Evolutionary conservation across 1,140 invertebrate genomes (phyloP).

Genomic region (Sesamia nonagrioides): DNA sequence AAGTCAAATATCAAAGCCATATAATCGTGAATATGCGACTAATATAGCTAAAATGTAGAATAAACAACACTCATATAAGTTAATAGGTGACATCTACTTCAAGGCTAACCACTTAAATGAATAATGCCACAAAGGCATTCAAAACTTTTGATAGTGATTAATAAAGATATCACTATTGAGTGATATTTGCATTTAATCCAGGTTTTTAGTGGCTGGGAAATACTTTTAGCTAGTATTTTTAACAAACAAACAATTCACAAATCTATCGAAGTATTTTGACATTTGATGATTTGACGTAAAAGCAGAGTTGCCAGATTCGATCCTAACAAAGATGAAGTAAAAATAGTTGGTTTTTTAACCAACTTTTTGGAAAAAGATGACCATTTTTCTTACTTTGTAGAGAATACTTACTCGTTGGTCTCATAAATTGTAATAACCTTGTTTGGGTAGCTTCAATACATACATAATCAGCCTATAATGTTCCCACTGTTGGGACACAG

Average conservation of each 20-base stretch:
- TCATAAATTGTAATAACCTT: no score
- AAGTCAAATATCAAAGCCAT: slow-evolving; percentile 86
- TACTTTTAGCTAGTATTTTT: slow-evolving; percentile 84
- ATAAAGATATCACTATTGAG: slow-evolving; percentile 59
- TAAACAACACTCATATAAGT: slow-evolving; percentile 85
- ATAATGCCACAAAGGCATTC: slow-evolving; percentile 70
- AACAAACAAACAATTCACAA: slow-evolving; percentile 84
- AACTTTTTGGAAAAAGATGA: background rate
- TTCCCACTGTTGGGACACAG: no score
- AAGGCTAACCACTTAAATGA: slow-evolving; percentile 85
- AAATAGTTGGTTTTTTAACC: background rate
- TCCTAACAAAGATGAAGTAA: background rate
- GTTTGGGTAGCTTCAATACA: no score
- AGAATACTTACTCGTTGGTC: no score
- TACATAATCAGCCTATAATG: no score
- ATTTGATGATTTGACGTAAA: slow-evolving; percentile 69
- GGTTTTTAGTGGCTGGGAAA: slow-evolving; percentile 68
- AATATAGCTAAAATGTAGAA: slow-evolving; percentile 86
- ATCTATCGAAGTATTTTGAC: slow-evolving; percentile 82
- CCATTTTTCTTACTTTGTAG: background rate
- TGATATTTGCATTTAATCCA: slow-evolving; percentile 63
- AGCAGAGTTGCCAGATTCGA: background rate
- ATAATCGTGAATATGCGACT: slow-evolving; percentile 83
- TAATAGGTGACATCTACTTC: slow-evolving; percentile 85
- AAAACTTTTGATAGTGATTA: slow-evolving; percentile 58